Evolutionary conservation across 2,888 invertebrate genomes (phyloP).

Genomic region (Drosophila neotestacea): DNA sequence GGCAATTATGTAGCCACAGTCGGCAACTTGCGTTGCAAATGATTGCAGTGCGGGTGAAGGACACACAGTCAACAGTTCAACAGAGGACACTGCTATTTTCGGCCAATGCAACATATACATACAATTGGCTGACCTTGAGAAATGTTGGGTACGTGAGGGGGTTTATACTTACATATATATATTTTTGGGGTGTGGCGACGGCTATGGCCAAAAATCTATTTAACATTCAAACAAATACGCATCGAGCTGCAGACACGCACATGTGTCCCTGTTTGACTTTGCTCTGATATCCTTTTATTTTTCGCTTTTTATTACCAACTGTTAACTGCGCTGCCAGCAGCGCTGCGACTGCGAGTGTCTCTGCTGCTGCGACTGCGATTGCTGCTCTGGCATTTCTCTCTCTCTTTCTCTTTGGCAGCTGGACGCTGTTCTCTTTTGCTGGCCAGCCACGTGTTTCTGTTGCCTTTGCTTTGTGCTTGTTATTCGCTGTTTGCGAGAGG

Average conservation of each 20-base stretch:
- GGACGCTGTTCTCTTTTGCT: conserved; percentile 56
- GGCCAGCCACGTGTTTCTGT: conserved; percentile 66
- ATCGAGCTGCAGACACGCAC: conserved; percentile 21
- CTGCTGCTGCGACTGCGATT: background rate
- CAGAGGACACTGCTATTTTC: conserved; percentile 12
- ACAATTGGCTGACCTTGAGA: conserved; percentile 46
- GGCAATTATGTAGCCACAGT: conserved; percentile 24
- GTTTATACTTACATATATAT: too few relatives aligned
- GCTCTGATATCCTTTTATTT: conserved; percentile 19
- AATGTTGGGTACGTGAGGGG: too few relatives aligned
- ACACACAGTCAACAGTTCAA: conserved; percentile 47
- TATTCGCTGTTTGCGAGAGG: conserved; percentile 51
- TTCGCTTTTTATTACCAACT: conserved; percentile 9
- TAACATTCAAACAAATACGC: conserved; percentile 37
- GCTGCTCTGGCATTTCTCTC: background rate
- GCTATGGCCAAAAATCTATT: conserved; percentile 16
- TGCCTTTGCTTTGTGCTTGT: conserved; percentile 63
- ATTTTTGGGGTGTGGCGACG: conserved; percentile 52
- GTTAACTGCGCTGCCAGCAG: conserved; percentile 35
- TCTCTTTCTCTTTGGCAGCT: conserved; percentile 28
- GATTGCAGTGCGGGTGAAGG: conserved; percentile 21
- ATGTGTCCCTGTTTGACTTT: conserved; percentile 8
- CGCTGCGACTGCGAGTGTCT: conserved; percentile 33
- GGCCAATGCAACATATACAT: conserved; percentile 15
- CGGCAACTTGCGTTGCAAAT: conserved; percentile 6